A percentile compares a stretch with the other conserved stretches of the same genome.
Evolutionary conservation across 2,113 vertebrate species (phyloP).

Genomic region (Python bivittatus): DNA sequence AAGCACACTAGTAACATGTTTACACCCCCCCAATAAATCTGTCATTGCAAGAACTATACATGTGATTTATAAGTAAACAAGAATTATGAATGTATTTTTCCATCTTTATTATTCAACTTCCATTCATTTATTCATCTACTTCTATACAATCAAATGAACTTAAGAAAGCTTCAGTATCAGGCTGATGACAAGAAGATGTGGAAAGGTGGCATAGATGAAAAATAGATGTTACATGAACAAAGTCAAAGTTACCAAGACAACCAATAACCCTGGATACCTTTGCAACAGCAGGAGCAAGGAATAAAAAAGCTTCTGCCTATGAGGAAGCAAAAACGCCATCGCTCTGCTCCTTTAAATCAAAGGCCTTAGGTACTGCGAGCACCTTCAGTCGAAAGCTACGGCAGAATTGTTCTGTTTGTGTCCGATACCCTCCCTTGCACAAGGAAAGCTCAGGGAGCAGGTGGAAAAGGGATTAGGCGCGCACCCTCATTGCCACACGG

Average conservation of each 20-base stretch:
- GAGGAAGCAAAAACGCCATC: neutral
- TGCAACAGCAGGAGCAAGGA: constrained; percentile 9
- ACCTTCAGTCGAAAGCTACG: neutral
- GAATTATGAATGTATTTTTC: neutral
- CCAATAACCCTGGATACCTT: constrained; percentile 30
- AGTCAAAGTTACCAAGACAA: constrained; percentile 41
- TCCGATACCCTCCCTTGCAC: neutral
- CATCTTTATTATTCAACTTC: neutral
- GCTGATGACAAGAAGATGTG: neutral
- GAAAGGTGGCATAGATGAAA: neutral
- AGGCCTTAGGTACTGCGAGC: neutral
- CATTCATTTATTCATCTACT: neutral
- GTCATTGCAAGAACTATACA: neutral
- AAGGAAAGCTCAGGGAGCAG: constrained; percentile 24
- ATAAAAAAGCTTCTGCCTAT: neutral
- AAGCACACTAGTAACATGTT: neutral
- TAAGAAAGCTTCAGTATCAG: neutral
- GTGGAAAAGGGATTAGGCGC: constrained; percentile 35
- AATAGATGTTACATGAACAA: constrained; percentile 20
- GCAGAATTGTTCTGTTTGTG: neutral
- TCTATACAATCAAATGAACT: neutral
- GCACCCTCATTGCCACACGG: neutral
- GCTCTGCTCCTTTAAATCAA: neutral
- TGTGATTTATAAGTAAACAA: neutral
- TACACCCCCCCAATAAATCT: neutral